These are phyloP conservation scores for Fragum sueziense DNA, from an alignment of 2,888 invertebrate genomes.

Conservation along the genomic window DNA sequence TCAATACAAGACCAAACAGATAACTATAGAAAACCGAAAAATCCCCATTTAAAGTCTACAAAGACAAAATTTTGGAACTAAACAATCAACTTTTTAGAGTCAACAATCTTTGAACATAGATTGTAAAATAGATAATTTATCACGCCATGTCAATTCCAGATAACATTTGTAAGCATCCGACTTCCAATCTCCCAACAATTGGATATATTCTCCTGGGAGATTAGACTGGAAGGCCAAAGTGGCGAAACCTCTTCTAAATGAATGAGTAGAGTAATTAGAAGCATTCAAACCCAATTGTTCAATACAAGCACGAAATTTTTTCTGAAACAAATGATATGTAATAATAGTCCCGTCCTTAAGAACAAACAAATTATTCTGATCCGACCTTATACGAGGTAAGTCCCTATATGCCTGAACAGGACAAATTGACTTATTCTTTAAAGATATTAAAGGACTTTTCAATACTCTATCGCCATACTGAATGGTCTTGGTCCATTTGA, in stretches of 20 bases:
- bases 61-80: no score
- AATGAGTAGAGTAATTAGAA: neutral
- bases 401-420: neutral
- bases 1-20: no score
- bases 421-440: neutral
- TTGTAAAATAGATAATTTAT: neutral
- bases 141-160: neutral
- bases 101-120: neutral
- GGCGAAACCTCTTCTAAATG: conserved; percentile 9
- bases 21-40: no score
- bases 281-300: neutral
- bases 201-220: conserved; percentile 3
- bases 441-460: neutral
- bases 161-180: neutral
- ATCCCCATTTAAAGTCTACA: no score
- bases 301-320: neutral
- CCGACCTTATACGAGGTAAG: no score
- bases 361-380: neutral
- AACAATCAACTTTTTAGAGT: neutral
- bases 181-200: conserved; percentile 7
- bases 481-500: neutral
- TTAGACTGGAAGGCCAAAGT: conserved; percentile 9
- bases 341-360: neutral
- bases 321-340: neutral
- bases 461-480: neutral